Base-by-base conservation (phyloP, 37 sponge, comb jelly and placozoan genomes). In the Mnemiopsis leidyi region DNA sequence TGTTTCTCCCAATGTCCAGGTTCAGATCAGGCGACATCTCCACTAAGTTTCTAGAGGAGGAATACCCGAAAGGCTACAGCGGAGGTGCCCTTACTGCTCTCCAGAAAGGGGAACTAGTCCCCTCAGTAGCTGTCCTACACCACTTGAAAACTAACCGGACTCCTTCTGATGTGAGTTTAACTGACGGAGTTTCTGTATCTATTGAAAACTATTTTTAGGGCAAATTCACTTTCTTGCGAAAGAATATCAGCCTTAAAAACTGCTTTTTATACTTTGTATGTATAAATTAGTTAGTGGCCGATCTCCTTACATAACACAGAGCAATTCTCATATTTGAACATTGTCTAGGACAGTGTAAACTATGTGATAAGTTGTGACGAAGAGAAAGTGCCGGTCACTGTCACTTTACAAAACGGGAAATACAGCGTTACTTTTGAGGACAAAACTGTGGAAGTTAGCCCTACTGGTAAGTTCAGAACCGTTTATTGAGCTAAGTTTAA, bases 11-110 rank as follows among this genome's bases (percentile, higher is more conserved):
- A n/a, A n/a, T n/a, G n/a, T n/a, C 25, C 29, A 68, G 69, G 32
- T 92, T 92, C 76, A 69, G 23, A 29, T 20, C 73, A 38, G 93
- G 93, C 23, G 38, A 92, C 48, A 23, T 92, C 33, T 76, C 92
- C 69, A 98, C 98, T 21, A 96, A 96, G 38, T 96, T 98, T 93
- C 93, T 98, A 0, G 76, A 93, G 18, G 96, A 96, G 83, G 97
- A 95, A 39, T 98, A 98, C 83, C 97, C 98, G 18, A 24, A 95
- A 7, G 98, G 98, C 23, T 98, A 96, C 94, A 92, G 94, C 88
- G 98, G 98, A 95, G 48, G 28, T 5, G 39, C 32, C n/a, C 93
- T 92, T 25, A 92, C 38, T 23, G 5, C 32, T 20, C 1, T 13
- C 23, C 71, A 92, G 39, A 36, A 28, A 5, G 5, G 33, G 7